Conservation (phyloP, 2,888 invertebrate genomes). For the Papilio elwesi region DNA sequence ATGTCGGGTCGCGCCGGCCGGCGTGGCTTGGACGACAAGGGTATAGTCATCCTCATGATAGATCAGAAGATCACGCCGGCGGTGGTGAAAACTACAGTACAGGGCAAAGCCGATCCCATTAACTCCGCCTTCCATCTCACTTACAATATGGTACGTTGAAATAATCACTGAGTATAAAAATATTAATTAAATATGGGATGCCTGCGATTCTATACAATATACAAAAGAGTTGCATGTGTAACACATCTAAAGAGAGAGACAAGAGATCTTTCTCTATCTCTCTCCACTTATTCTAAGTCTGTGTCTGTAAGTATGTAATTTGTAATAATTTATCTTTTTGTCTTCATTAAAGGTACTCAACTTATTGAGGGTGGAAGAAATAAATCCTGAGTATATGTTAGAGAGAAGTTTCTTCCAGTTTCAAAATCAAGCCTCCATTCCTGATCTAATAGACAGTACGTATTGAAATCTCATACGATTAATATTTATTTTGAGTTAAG, state of each 20-base stretch:
- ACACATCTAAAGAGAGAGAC: no score
- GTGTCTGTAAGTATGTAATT: neutral
- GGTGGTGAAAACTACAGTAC: constrained; percentile 89
- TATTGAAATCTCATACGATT: constrained; percentile 43
- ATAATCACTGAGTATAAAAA: no score
- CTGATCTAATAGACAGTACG: constrained; percentile 93
- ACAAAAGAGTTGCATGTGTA: no score
- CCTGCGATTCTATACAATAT: no score
- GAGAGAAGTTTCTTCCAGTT: constrained; percentile 99
- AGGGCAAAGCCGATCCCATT: constrained; percentile 97
- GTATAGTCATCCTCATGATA: constrained; percentile 99
- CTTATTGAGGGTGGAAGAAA: constrained; percentile 97
- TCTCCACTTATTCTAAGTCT: no score
- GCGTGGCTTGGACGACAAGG: constrained; percentile 97
- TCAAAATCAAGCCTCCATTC: constrained; percentile 98
- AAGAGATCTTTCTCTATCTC: no score
- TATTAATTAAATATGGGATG: no score
- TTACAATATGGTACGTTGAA: constrained; percentile 95
- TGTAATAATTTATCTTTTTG: neutral
- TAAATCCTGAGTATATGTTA: constrained; percentile 99
- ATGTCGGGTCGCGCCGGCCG: constrained; percentile 99
- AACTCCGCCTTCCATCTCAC: constrained; percentile 99
- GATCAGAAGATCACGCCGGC: constrained; percentile 96
- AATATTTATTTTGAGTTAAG: no score
- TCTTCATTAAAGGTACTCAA: constrained; percentile 82